A percentile compares a stretch with the other conserved stretches of the same genome.
phyloP scores from a whole-genome alignment of 2,888 invertebrate genomes.

The Nematopogon swammerdamellus region DNA sequence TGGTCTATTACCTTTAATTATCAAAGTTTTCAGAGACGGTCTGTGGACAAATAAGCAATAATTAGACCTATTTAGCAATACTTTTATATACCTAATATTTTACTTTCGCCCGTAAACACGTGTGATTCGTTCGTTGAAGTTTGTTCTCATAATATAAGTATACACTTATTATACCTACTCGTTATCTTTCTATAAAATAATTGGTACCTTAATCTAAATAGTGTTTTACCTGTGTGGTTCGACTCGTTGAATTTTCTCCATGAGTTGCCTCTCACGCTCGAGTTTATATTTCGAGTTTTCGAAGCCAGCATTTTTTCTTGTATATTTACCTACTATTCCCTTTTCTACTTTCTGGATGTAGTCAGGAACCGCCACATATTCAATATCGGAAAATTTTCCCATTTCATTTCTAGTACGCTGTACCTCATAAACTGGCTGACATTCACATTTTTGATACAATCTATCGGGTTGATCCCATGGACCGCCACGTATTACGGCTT shows the following conservation, averaged over 20 bases:
- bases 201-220: no score
- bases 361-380: slow-evolving; percentile 33
- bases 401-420: slow-evolving; percentile 29
- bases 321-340: slow-evolving; percentile 22
- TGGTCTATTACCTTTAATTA: slow-evolving; percentile 32
- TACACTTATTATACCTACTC: no score
- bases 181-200: no score
- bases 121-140: no score
- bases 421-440: slow-evolving; percentile 31
- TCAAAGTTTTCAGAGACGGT: slow-evolving; percentile 23
- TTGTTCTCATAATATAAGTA: no score
- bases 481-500: slow-evolving; percentile 22
- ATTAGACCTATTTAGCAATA: no score
- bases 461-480: slow-evolving; percentile 31
- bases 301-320: slow-evolving; percentile 21
- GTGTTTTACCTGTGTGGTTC: slow-evolving; percentile 26
- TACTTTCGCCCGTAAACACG: no score
- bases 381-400: slow-evolving; percentile 26
- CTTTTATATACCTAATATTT: no score
- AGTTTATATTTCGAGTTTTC: slow-evolving; percentile 26
- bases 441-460: slow-evolving; percentile 27
- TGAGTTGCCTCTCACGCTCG: slow-evolving; percentile 24
- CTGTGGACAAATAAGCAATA: slow-evolving; percentile 19
- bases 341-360: slow-evolving; percentile 30
- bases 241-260: slow-evolving; percentile 25